These are phyloP conservation scores for Lamprotornis superbus DNA, from an alignment of 2,113 vertebrate species.

Conservation along the genomic window DNA sequence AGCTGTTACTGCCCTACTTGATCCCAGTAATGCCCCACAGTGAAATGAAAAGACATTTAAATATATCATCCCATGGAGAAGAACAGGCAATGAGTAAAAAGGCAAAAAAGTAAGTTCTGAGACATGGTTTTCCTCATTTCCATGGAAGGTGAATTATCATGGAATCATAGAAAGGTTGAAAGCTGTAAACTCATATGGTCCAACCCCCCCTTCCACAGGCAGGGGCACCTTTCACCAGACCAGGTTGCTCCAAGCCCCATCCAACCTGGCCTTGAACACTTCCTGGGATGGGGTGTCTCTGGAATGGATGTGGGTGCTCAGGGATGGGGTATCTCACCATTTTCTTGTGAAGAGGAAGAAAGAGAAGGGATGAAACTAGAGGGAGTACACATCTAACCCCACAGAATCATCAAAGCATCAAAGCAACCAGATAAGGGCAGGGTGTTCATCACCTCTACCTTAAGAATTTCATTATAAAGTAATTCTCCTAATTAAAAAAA, in stretches of 20 bases:
- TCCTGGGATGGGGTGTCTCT: background rate
- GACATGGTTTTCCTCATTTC: background rate
- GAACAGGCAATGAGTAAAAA: background rate
- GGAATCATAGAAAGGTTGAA: background rate
- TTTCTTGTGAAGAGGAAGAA: background rate
- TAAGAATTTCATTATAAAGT: background rate
- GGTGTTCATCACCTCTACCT: background rate
- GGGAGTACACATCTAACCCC: background rate
- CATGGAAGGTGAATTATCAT: background rate
- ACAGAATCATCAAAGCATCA: background rate
- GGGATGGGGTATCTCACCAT: background rate
- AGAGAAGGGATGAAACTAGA: background rate
- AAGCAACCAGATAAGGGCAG: background rate
- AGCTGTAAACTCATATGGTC: background rate
- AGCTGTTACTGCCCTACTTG: background rate
- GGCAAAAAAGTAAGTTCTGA: background rate
- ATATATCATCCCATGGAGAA: background rate
- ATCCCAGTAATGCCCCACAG: fast-evolving
- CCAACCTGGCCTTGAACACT: background rate
- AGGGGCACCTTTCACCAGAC: background rate
- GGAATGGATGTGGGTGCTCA: background rate
- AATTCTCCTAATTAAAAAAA: background rate
- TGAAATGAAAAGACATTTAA: background rate
- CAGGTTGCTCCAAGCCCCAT: fast-evolving
- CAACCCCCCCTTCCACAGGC: background rate